phyloP scores from a whole-genome alignment of 1,140 invertebrate genomes.

The Chlorops oryzae region DNA sequence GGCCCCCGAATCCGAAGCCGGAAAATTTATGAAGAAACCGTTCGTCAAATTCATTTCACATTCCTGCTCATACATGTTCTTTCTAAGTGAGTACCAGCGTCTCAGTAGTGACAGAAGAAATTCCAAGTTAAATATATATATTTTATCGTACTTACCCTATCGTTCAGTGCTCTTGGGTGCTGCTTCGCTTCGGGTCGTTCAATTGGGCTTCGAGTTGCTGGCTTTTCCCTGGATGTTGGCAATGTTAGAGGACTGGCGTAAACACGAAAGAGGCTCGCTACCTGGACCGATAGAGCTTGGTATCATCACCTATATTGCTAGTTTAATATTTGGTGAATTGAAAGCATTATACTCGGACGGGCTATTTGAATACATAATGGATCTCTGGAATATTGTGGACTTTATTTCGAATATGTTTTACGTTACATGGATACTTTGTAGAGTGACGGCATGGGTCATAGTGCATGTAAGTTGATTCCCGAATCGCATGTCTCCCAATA shows the following conservation, averaged over 20 bases:
- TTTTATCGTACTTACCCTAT: not conserved
- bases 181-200: constrained; percentile 76
- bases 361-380: constrained; percentile 80
- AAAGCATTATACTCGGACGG: constrained; percentile 81
- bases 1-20: constrained; percentile 72
- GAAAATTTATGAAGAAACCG: constrained; percentile 80
- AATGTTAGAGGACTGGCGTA: constrained; percentile 66
- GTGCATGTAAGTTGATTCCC: constrained; percentile 63
- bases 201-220: constrained; percentile 68
- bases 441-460: constrained; percentile 67
- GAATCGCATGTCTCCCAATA: not conserved
- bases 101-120: not conserved
- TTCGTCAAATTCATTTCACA: constrained; percentile 93
- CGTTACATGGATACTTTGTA: constrained; percentile 80
- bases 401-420: constrained; percentile 93
- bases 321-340: constrained; percentile 87
- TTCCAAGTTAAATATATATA: not conserved
- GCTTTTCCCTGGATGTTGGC: constrained; percentile 66
- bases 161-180: constrained; percentile 67
- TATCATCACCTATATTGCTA: constrained; percentile 76
- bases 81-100: constrained; percentile 64
- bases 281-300: constrained; percentile 77
- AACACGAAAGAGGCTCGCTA: constrained; percentile 72
- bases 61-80: constrained; percentile 82
- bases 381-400: constrained; percentile 96